Evolutionary conservation across 2,888 invertebrate species (phyloP).

Genomic region (Heteromyza rotundicornis): DNA sequence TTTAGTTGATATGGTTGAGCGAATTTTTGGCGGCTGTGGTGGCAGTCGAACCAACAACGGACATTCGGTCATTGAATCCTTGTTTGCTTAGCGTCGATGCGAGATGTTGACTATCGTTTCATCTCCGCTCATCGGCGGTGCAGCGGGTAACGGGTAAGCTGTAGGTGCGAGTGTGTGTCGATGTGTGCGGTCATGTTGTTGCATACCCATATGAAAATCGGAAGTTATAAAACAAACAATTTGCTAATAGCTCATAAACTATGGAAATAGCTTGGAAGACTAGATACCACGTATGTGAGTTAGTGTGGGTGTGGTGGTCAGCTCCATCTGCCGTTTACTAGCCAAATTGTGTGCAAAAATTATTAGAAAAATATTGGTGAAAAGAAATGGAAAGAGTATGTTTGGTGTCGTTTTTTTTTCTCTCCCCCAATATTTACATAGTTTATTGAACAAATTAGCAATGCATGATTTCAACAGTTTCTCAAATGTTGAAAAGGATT

Average conservation of each 20-base stretch:
- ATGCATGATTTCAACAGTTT: no score
- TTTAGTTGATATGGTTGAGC: slow-evolving; percentile 17
- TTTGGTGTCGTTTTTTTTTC: no score
- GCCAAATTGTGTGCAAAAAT: not conserved
- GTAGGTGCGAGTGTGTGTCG: not conserved
- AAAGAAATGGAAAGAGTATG: not conserved
- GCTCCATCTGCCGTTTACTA: slow-evolving; percentile 4
- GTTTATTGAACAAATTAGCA: no score
- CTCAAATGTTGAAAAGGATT: no score
- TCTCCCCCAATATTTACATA: not conserved
- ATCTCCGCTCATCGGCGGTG: not conserved
- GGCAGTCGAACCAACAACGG: no score
- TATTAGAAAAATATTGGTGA: slow-evolving; percentile 4
- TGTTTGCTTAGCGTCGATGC: not conserved
- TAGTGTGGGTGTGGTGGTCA: not conserved
- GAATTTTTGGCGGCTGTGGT: not conserved
- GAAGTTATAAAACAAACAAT: slow-evolving; percentile 11
- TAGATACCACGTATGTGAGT: not conserved
- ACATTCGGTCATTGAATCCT: slow-evolving; percentile 12
- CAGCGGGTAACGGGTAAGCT: not conserved
- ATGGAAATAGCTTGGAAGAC: not conserved
- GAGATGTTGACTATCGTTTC: not conserved
- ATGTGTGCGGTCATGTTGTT: not conserved
- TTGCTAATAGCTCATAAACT: slow-evolving; percentile 12
- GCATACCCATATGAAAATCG: slow-evolving; percentile 1